Percentiles rank a stretch among this genome's conserved stretches.
These are phyloP conservation scores for Phyto melanocephala DNA, from an alignment of 2,888 invertebrate genomes.

Conservation along the genomic window DNA sequence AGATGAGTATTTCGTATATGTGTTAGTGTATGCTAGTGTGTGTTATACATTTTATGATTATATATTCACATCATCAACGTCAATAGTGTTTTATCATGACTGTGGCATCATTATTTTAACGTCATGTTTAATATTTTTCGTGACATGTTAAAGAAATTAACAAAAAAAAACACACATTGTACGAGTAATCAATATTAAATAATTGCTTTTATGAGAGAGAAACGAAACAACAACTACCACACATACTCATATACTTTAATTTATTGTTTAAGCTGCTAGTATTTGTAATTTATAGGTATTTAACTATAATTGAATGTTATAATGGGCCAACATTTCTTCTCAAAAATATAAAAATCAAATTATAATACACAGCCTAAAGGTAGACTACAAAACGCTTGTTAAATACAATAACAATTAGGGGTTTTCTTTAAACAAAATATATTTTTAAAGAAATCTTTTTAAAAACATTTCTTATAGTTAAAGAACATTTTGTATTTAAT, in stretches of 20 bases:
- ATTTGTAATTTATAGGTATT: constrained; percentile 28
- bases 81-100: constrained; percentile 59
- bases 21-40: background rate
- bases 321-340: background rate
- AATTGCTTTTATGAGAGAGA: constrained; percentile 47
- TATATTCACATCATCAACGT: constrained; percentile 60
- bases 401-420: too few relatives aligned
- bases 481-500: too few relatives aligned
- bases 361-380: background rate
- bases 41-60: constrained; percentile 42
- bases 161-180: constrained; percentile 5
- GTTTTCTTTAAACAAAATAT: too few relatives aligned
- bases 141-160: constrained; percentile 75
- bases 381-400: background rate
- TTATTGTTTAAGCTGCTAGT: background rate
- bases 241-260: background rate
- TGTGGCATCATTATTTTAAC: constrained; percentile 64
- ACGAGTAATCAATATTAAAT: constrained; percentile 61
- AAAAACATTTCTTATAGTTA: background rate
- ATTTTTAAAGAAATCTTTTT: background rate
- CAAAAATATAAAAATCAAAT: background rate
- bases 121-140: constrained; percentile 76
- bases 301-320: background rate
- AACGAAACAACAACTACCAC: background rate
- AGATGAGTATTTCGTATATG: background rate